Evolutionary conservation across 2,113 vertebrate species (phyloP).

Genomic region (Galeopterus variegatus): DNA sequence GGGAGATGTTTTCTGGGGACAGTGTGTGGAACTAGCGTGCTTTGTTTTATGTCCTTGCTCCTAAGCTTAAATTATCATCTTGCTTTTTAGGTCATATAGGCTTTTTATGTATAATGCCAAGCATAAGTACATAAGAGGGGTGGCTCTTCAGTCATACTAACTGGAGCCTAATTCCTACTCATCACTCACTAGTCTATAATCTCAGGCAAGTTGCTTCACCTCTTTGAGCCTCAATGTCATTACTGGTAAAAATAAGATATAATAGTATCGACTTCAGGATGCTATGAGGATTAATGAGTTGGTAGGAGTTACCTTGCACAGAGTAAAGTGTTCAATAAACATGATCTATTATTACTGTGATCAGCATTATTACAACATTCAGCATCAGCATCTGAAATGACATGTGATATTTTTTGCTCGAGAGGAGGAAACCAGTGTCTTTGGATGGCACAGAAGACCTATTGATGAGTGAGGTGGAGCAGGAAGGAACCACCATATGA

Average conservation of each 20-base stretch:
- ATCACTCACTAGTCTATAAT: not conserved
- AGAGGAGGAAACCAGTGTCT: not conserved
- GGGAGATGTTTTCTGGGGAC: not conserved
- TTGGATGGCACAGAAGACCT: not conserved
- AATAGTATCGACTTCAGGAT: not conserved
- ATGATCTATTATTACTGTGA: not conserved
- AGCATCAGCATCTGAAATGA: not conserved
- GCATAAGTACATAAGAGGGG: not conserved
- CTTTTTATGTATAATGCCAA: conserved; percentile 11
- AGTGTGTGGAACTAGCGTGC: not conserved
- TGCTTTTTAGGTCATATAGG: not conserved
- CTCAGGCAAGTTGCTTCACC: not conserved
- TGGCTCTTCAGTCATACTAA: not conserved
- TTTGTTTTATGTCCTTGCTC: conserved; percentile 36
- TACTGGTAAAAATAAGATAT: not conserved
- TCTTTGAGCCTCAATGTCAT: conserved; percentile 28
- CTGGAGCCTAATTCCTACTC: not conserved
- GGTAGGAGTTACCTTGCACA: not conserved
- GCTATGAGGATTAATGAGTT: not conserved
- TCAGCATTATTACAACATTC: conserved; percentile 22
- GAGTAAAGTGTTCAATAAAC: conserved; percentile 35
- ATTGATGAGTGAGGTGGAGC: not conserved
- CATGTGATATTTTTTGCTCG: not conserved
- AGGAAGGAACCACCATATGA: not conserved
- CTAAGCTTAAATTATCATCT: not conserved